phyloP scores from a whole-genome alignment of 2,888 invertebrate genomes.

The Teinopalpus imperialis region DNA sequence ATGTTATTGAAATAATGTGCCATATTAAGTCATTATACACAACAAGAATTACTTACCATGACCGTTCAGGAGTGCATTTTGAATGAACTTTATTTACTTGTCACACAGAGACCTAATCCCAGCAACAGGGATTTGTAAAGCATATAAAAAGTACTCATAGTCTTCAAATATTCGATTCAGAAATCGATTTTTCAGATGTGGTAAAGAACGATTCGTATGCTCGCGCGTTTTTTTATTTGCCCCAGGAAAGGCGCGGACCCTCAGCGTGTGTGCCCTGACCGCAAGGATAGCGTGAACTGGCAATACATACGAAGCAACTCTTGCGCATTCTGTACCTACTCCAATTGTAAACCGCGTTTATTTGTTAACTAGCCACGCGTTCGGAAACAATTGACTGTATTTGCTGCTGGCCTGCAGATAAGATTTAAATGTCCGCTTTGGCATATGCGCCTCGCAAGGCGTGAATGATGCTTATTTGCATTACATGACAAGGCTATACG shows the following conservation, averaged over 20 bases:
- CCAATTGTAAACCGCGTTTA: constrained; percentile 77
- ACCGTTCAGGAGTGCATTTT: constrained; percentile 22
- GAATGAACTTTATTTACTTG: constrained; percentile 22
- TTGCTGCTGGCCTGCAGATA: constrained; percentile 66
- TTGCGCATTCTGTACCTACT: constrained; percentile 63
- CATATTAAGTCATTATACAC: constrained; percentile 23
- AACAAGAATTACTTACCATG: constrained; percentile 31
- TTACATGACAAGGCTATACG: constrained; percentile 3
- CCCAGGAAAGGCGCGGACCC: constrained; percentile 39
- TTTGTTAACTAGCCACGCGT: constrained; percentile 78
- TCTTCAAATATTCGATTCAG: background rate
- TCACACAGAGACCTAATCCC: constrained; percentile 11
- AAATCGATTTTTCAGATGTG: background rate
- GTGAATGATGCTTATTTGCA: constrained; percentile 26
- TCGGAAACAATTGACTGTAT: constrained; percentile 76
- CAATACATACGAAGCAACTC: constrained; percentile 49
- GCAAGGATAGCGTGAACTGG: constrained; percentile 74
- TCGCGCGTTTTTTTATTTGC: constrained; percentile 26
- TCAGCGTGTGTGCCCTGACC: constrained; percentile 57
- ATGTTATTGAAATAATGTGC: constrained; percentile 20
- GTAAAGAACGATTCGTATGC: constrained; percentile 3
- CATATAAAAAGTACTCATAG: background rate
- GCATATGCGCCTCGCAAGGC: constrained; percentile 30
- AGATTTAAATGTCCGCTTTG: constrained; percentile 64
- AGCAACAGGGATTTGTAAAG: background rate